Evolutionary conservation across 2,888 invertebrate genomes (phyloP), one percentile per base, ranked within the genome.

Genomic region (Watsonalla binaria): DNA sequence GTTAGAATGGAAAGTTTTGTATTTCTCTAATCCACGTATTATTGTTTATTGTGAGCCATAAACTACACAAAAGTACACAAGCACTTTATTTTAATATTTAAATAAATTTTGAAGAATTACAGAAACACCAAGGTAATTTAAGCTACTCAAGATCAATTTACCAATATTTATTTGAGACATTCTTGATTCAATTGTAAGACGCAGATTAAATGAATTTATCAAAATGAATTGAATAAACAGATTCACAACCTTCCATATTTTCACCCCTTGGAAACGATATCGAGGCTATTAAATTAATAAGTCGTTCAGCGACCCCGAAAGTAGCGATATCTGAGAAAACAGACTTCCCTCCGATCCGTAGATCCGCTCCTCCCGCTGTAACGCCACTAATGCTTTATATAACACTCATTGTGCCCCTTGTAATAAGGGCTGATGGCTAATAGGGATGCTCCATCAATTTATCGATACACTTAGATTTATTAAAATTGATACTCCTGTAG

Each of bases 341-440:
- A 72, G 71, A 73, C 66, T 70, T 68, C 62, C 60, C 62, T 56
- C 58, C 54, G 54, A 55, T 61, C 55, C 57, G 53, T 54, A 56
- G 61, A 60, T 63, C 63, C 59, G 56, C 59, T 61, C 61, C 66
- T 58, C 55, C 57, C 62, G 54, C 58, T 66, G 65, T 76, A 72
- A 69, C 66, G 63, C 57, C 63, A 66, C 70, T 79, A 80, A 78
- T 79, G 76, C 72, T 66, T 78, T 76, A 79, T 73, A 72, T 80
- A 80, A 76, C 76, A 80, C 76, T 80, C 73, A 77, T 78, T 76
- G 71, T 65, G 66, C 66, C 70, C 67, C 14, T 39, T 37, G 37
- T 48, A 35, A 48, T 49, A 49, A 49, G 49, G 48, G 49, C 37
- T n/a, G 37, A 48, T 37, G 48, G 35, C 6, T 48, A 14, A 7